Conservation (phyloP, 2,113 vertebrate genomes). For the Gymnorhina tibicen region DNA sequence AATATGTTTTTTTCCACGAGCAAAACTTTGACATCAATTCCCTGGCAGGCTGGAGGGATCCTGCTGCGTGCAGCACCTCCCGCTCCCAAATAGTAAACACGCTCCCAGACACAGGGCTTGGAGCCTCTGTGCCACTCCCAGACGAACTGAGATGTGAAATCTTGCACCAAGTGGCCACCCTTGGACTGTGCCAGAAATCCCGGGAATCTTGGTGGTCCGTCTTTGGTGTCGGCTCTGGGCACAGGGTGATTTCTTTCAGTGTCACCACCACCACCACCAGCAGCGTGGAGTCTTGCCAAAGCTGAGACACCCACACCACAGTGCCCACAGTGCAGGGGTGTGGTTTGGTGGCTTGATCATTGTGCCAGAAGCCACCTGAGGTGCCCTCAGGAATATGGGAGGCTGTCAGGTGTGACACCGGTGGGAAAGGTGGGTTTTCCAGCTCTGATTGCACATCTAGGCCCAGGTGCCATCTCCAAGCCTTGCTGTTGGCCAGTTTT, state of each 20-base stretch:
- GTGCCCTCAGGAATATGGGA: not conserved
- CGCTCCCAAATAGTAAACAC: not conserved
- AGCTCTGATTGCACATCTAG: not conserved
- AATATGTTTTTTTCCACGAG: conserved; percentile 12
- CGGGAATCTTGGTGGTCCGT: not conserved
- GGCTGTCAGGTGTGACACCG: not conserved
- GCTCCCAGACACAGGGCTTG: not conserved
- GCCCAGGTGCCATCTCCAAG: not conserved
- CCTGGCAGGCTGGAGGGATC: not conserved
- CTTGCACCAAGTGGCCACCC: not conserved
- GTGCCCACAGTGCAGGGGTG: rapidly evolving
- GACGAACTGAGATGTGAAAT: not conserved
- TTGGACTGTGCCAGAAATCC: not conserved
- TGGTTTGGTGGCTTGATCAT: not conserved
- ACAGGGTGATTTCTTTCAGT: not conserved
- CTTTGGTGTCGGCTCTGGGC: not conserved
- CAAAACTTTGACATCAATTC: conserved; percentile 9
- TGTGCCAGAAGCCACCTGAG: not conserved
- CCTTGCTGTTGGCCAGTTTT: not conserved
- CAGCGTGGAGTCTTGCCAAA: not conserved
- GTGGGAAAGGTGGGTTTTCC: not conserved
- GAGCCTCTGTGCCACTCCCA: not conserved
- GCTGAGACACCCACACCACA: rapidly evolving
- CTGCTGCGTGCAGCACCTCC: not conserved
- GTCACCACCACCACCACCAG: not conserved